Evolutionary conservation across 2,113 vertebrate species (phyloP).

Genomic region (Ptilorrhoa leucosticta): DNA sequence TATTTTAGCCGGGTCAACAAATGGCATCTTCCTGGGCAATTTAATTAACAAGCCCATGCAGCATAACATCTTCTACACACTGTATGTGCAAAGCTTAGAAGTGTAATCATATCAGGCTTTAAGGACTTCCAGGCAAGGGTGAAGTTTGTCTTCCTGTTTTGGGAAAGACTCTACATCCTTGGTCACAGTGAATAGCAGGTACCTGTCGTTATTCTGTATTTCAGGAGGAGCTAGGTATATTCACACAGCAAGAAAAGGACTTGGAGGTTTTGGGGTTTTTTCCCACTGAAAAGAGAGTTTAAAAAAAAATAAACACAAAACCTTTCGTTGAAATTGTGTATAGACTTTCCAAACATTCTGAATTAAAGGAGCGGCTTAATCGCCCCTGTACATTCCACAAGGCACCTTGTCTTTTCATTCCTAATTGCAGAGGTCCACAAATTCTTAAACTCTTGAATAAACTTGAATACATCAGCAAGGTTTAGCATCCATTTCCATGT

Average conservation of each 20-base stretch:
- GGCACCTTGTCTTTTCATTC: background rate
- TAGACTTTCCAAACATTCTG: background rate
- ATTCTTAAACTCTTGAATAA: background rate
- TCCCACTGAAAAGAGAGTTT: background rate
- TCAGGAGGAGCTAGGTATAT: background rate
- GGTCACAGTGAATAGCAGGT: background rate
- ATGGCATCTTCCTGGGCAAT: background rate
- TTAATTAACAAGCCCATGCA: background rate
- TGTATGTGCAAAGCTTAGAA: background rate
- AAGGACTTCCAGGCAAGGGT: background rate
- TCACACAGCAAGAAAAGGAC: background rate
- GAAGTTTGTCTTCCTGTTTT: background rate
- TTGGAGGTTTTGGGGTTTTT: fast-evolving
- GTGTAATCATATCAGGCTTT: background rate
- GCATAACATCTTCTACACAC: background rate
- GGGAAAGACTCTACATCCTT: background rate
- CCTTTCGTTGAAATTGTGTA: background rate
- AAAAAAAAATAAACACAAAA: too few relatives aligned
- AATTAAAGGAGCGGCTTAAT: background rate
- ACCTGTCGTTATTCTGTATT: background rate
- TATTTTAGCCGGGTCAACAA: background rate
- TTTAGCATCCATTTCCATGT: background rate
- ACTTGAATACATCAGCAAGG: background rate
- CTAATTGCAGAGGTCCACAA: background rate
- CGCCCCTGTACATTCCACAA: background rate